phyloP scores from a whole-genome alignment of 2,113 vertebrate species.

The Myodes glareolus region DNA sequence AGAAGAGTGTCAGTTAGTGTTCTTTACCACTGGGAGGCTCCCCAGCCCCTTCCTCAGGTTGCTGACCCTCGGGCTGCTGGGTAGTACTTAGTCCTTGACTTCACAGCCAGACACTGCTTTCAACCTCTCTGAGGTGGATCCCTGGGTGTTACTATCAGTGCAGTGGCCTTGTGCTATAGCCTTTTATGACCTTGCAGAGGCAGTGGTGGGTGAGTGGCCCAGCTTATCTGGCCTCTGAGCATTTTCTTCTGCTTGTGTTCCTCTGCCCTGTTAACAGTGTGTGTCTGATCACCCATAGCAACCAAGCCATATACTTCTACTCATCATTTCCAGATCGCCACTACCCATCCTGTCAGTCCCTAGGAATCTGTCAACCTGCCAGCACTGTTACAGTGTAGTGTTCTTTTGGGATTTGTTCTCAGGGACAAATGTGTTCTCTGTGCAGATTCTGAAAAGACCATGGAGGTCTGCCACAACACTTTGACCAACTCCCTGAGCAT shows the following conservation, averaged over 20 bases:
- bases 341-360: neutral
- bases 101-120: neutral
- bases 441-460: constrained; percentile 91
- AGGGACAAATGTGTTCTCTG: neutral
- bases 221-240: neutral
- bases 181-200: neutral
- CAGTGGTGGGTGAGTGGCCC: neutral
- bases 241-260: neutral
- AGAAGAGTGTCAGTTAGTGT: neutral
- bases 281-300: neutral
- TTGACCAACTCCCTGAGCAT: constrained; percentile 90
- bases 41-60: neutral
- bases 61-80: neutral
- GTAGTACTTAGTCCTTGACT: neutral
- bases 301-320: neutral
- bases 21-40: neutral
- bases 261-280: neutral
- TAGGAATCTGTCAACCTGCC: neutral
- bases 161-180: neutral
- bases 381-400: neutral
- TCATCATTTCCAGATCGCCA: neutral
- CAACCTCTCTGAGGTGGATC: neutral
- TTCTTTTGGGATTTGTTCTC: neutral
- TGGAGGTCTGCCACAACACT: constrained; percentile 93
- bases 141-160: neutral